Evolutionary conservation across 1,140 invertebrate genomes (phyloP).

Genomic region (Drosophila bifasciata): DNA sequence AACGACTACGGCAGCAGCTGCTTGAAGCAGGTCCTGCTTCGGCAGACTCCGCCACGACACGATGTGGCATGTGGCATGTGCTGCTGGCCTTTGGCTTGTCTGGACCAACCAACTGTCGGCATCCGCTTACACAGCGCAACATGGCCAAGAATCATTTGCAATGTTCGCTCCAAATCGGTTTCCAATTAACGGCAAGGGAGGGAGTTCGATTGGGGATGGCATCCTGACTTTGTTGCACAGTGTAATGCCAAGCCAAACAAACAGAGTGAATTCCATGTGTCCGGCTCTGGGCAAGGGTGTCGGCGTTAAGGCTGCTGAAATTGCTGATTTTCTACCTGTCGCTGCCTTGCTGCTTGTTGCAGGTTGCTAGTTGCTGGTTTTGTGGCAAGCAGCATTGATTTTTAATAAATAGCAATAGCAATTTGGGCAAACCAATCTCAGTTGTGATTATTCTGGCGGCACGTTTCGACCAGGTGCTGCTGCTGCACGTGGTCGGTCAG

Average conservation of each 20-base stretch:
- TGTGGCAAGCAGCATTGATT: conserved; percentile 64
- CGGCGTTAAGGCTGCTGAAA: conserved; percentile 68
- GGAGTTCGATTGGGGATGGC: background rate
- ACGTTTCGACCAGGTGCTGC: conserved; percentile 40
- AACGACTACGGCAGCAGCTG: conserved; percentile 40
- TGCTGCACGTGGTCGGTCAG: conserved; percentile 16
- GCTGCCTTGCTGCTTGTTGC: conserved; percentile 30
- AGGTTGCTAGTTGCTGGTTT: background rate
- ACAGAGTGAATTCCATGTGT: background rate
- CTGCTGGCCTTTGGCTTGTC: conserved; percentile 16
- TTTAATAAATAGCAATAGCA: conserved; percentile 81
- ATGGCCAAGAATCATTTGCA: conserved; percentile 4
- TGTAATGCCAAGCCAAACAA: conserved; percentile 12
- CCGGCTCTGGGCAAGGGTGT: conserved; percentile 36
- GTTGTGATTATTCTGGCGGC: conserved; percentile 69
- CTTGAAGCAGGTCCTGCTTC: conserved; percentile 38
- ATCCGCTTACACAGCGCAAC: conserved; percentile 42
- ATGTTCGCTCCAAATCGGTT: conserved; percentile 37
- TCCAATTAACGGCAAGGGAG: conserved; percentile 32
- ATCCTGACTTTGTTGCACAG: conserved; percentile 27
- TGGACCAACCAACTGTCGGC: conserved; percentile 18
- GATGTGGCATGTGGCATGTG: conserved; percentile 48
- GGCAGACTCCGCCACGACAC: background rate
- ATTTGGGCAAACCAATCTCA: conserved; percentile 69
- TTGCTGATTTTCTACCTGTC: conserved; percentile 71